phyloP scores from a whole-genome alignment of 2,113 vertebrate species.

The Porphyrio hochstetteri region DNA sequence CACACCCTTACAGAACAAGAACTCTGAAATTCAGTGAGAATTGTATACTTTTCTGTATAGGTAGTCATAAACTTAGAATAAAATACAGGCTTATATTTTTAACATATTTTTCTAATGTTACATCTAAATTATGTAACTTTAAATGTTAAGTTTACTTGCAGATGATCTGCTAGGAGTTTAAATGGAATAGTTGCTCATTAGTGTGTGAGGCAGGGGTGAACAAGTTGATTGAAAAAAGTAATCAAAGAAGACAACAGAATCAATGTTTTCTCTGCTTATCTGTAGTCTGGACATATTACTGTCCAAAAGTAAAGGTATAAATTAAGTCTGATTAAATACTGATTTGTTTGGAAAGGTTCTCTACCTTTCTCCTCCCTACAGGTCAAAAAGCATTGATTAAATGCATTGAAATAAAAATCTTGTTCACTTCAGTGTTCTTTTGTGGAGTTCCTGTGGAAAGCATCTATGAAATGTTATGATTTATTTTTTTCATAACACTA shows the following conservation, averaged over 20 bases:
- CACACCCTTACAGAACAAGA: background rate
- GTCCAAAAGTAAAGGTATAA: background rate
- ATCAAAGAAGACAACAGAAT: background rate
- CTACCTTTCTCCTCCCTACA: background rate
- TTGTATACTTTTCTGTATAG: background rate
- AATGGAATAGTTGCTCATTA: background rate
- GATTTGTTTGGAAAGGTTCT: background rate
- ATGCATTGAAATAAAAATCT: slow-evolving; percentile 11
- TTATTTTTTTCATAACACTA: slow-evolving; percentile 1
- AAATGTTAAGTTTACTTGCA: background rate
- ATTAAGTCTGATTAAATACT: background rate
- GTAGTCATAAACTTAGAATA: background rate
- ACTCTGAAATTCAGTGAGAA: background rate
- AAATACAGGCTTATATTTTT: background rate
- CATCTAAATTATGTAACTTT: background rate
- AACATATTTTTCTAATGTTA: background rate
- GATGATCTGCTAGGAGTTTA: background rate
- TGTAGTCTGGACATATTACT: background rate
- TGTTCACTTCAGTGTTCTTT: background rate
- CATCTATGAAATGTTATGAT: background rate
- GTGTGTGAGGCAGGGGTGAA: background rate
- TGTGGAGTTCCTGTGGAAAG: background rate
- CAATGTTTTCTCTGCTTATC: background rate
- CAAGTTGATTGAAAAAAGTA: background rate
- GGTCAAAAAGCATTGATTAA: background rate